These are phyloP conservation scores for Drosophila stalkeri DNA, from an alignment of 2,888 invertebrate species.

Conservation along the genomic window DNA sequence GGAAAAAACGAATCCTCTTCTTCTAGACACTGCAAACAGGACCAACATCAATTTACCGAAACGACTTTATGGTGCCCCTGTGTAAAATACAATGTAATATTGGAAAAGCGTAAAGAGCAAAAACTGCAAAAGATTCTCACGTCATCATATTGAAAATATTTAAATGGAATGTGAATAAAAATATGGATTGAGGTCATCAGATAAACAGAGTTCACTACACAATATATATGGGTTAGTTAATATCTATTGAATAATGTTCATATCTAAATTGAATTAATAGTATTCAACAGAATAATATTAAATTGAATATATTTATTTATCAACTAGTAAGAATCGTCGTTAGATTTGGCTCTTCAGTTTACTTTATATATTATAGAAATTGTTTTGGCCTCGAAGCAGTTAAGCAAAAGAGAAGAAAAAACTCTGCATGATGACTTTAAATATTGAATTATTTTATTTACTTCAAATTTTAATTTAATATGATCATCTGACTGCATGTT, in stretches of 20 bases:
- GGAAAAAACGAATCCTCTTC: neutral
- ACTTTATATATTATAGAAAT: too few relatives aligned
- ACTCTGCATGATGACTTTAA: too few relatives aligned
- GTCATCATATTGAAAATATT: slow-evolving; percentile 12
- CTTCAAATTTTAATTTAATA: too few relatives aligned
- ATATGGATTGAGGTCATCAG: neutral
- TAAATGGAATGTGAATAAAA: neutral
- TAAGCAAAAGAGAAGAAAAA: too few relatives aligned
- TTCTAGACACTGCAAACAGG: slow-evolving; percentile 7
- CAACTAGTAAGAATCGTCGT: too few relatives aligned
- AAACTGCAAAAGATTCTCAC: slow-evolving; percentile 6
- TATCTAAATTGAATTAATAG: too few relatives aligned
- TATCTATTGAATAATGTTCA: neutral
- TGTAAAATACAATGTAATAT: slow-evolving; percentile 17
- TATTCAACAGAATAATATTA: too few relatives aligned
- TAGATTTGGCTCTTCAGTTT: too few relatives aligned
- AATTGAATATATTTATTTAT: too few relatives aligned
- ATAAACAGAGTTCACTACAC: neutral
- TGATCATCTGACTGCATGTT: too few relatives aligned
- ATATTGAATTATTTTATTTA: too few relatives aligned
- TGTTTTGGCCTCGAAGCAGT: too few relatives aligned
- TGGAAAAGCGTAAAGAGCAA: neutral
- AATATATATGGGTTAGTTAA: neutral
- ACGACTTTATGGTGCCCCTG: slow-evolving; percentile 27
- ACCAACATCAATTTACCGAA: slow-evolving; percentile 40